These are phyloP conservation scores for Pandion haliaetus DNA, from an alignment of 2,113 vertebrate genomes.

Conservation along the genomic window DNA sequence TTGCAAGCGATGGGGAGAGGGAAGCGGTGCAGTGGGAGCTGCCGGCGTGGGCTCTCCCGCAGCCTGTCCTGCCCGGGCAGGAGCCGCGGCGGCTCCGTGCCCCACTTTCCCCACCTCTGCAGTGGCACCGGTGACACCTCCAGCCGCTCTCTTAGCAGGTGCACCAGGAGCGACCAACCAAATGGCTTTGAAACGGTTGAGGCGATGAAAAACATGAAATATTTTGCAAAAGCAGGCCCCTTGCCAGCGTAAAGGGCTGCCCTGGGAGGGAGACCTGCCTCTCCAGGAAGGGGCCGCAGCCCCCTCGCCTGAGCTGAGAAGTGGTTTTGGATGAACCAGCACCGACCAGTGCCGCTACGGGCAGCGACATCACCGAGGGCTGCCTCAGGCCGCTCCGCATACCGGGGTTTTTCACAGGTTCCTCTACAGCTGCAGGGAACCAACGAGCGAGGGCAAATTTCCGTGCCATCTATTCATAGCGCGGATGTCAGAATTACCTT, in stretches of 20 bases:
- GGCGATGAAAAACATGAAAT: background rate
- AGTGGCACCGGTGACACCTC: background rate
- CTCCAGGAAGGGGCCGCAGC: background rate
- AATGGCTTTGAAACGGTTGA: background rate
- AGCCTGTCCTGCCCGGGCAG: background rate
- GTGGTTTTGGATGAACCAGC: background rate
- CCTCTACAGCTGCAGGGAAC: background rate
- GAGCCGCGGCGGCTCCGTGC: background rate
- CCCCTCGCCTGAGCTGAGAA: background rate
- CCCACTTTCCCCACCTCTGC: background rate
- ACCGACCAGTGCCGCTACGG: background rate
- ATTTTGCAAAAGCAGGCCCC: background rate
- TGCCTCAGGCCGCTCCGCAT: background rate
- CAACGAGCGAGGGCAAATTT: background rate
- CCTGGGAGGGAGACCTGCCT: fast-evolving
- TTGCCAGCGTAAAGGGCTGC: fast-evolving
- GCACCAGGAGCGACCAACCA: background rate
- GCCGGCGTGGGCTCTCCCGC: background rate
- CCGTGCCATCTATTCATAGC: background rate
- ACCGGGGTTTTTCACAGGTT: fast-evolving
- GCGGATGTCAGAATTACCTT: slow-evolving; percentile 4
- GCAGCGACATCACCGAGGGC: background rate
- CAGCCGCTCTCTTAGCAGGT: background rate
- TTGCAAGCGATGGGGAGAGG: background rate
- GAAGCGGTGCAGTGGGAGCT: background rate